phyloP scores from a whole-genome alignment of 2,113 vertebrate genomes.

The Aspidoscelis tigris region DNA sequence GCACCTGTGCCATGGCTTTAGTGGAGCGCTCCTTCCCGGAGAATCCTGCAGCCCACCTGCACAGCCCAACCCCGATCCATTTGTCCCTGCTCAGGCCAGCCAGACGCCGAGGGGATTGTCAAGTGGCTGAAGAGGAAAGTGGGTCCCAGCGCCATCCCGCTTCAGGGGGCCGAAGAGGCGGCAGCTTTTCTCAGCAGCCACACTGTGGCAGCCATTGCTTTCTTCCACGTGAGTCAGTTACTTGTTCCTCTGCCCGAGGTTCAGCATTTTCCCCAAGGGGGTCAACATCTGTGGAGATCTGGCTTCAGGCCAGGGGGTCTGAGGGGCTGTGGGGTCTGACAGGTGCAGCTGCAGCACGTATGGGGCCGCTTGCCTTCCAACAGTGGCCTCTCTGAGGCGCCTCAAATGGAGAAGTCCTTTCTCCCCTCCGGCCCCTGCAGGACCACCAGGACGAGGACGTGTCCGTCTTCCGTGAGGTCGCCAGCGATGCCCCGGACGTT shows the following conservation, averaged over 20 bases:
- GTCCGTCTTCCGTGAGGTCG: conserved; percentile 74
- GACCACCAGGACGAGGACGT: conserved; percentile 74
- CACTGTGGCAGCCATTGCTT: conserved; percentile 81
- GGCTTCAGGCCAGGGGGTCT: no score
- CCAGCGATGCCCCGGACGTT: conserved; percentile 70
- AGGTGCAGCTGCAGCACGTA: not conserved
- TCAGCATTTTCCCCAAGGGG: no score
- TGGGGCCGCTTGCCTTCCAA: not conserved
- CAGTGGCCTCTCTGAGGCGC: not conserved
- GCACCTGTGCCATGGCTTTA: no score
- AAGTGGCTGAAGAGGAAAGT: conserved; percentile 83
- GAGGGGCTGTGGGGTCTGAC: not conserved
- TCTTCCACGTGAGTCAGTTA: conserved; percentile 83
- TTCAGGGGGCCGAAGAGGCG: conserved; percentile 62
- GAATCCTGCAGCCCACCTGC: no score
- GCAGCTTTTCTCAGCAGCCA: conserved; percentile 69
- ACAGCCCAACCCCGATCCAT: no score
- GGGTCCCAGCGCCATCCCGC: conserved; percentile 64
- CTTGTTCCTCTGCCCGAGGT: no score
- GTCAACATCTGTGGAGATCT: no score
- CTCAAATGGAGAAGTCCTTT: no score
- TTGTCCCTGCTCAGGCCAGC: conserved; percentile 72
- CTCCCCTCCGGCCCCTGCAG: conserved; percentile 60
- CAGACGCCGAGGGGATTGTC: conserved; percentile 73
- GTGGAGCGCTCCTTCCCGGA: no score